phyloP scores from a whole-genome alignment of 2,113 vertebrate species.

The Telmatochromis sp. region DNA sequence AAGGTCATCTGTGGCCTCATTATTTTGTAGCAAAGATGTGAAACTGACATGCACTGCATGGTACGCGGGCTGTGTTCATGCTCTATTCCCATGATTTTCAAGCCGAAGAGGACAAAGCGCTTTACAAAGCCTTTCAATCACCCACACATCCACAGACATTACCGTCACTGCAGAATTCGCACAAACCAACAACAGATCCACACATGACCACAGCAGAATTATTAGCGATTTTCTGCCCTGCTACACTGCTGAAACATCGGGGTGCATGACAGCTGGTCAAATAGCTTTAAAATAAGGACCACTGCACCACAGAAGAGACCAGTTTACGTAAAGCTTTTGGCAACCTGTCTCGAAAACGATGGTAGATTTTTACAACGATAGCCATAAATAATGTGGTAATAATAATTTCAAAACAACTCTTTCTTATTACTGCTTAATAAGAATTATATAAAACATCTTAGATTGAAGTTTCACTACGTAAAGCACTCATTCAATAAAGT shows the following conservation, averaged over 20 bases:
- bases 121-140: neutral
- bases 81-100: neutral
- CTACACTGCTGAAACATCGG: neutral
- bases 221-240: neutral
- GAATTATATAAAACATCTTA: neutral
- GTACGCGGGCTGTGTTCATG: neutral
- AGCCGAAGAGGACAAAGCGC: neutral
- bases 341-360: neutral
- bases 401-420: neutral
- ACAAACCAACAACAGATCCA: neutral
- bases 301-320: neutral
- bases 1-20: neutral
- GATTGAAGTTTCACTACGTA: neutral
- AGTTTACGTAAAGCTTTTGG: neutral
- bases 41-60: neutral
- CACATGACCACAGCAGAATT: neutral
- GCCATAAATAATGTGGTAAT: neutral
- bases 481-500: neutral
- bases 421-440: neutral
- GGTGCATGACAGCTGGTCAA: neutral
- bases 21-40: neutral
- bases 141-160: neutral
- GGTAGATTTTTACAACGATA: neutral
- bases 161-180: neutral
- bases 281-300: neutral